A percentile compares a stretch with the other conserved stretches of the same genome.
Conservation (phyloP, 2,888 invertebrate genomes). For the Mayetiola destructor region DNA sequence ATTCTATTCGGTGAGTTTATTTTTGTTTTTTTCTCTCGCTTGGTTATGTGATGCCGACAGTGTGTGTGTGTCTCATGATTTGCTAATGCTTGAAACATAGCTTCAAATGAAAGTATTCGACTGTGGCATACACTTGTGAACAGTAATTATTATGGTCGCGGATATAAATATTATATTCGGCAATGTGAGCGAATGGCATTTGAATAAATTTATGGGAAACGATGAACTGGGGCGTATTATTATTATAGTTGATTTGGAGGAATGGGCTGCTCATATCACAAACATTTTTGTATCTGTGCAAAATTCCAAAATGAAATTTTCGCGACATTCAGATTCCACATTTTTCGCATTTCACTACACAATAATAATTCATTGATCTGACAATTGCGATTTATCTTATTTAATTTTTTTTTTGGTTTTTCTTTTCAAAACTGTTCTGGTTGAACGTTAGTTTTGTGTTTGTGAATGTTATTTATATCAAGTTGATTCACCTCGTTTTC, state of each 20-base stretch:
- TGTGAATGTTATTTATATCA: no score
- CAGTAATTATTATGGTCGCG: background rate
- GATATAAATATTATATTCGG: slow-evolving; percentile 7
- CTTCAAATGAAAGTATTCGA: no score
- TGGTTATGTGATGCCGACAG: background rate
- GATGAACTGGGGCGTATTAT: background rate
- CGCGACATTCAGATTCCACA: background rate
- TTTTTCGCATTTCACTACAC: slow-evolving; percentile 3
- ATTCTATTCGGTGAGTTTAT: no score
- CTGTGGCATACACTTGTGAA: background rate
- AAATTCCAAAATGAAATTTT: background rate
- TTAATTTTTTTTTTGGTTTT: background rate
- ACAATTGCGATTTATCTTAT: slow-evolving; percentile 9
- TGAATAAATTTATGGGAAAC: slow-evolving; percentile 1
- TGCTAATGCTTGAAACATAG: no score
- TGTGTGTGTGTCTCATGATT: background rate
- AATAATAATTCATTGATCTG: slow-evolving; percentile 10
- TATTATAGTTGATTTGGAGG: no score
- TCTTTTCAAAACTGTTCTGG: background rate
- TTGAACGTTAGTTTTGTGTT: background rate
- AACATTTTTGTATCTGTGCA: background rate
- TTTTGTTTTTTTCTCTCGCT: no score
- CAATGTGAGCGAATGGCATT: background rate
- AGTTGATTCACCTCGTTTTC: no score
- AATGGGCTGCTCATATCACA: no score